Evolutionary conservation across 2,113 vertebrate genomes (phyloP).

Genomic region (Indicator maculatus): DNA sequence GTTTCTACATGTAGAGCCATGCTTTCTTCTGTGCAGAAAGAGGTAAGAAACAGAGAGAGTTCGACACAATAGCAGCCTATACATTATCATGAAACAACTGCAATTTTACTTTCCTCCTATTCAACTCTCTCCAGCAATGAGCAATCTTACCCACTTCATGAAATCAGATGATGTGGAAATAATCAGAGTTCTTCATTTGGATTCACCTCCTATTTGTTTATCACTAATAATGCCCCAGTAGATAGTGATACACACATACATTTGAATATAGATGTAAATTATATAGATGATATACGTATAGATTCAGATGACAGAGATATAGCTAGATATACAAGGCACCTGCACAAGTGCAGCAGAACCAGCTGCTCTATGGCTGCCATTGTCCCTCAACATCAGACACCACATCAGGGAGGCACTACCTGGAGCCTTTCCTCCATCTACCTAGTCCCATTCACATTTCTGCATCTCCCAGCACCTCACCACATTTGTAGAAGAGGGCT

Average conservation of each 20-base stretch:
- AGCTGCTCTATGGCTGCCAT: background rate
- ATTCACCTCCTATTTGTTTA: background rate
- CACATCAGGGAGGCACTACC: background rate
- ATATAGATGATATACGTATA: background rate
- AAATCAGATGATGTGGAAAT: background rate
- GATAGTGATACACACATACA: background rate
- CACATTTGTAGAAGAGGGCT: background rate
- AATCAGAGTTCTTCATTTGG: background rate
- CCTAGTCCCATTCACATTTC: background rate
- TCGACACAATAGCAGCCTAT: background rate
- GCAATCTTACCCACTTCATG: background rate
- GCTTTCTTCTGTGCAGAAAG: background rate
- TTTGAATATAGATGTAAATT: background rate
- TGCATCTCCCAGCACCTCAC: background rate
- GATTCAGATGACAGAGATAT: background rate
- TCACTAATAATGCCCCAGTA: background rate
- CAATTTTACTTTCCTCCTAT: background rate
- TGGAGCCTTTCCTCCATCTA: background rate
- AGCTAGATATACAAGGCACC: background rate
- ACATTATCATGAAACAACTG: background rate
- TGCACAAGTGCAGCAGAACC: background rate
- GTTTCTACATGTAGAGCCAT: background rate
- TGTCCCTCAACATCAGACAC: background rate
- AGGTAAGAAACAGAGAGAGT: background rate
- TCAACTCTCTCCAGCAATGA: background rate